Base-by-base conservation (phyloP, 1,140 invertebrate species). In the Diuraphis noxia region DNA sequence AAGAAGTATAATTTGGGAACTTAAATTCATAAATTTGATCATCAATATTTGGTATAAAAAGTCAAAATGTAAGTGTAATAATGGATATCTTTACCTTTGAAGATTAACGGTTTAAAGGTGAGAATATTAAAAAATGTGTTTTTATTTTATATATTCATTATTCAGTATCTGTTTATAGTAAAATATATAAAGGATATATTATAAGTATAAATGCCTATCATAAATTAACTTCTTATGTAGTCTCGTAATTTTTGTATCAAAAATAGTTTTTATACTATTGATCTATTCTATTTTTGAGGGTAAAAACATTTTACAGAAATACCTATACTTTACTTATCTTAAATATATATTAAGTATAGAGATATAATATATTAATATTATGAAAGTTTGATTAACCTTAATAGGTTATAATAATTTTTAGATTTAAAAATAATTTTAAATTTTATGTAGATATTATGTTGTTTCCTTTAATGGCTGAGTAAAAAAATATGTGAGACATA, bases 51-150 rank as follows among this genome's bases (percentile, higher is more conserved):
- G 40, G 46, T 23, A 52, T 19, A 85, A 85, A 46, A 36, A 85
- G 49, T 30, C 21, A 56, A 56, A 87, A 87, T 87, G 49, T 87
- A 56, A 87, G 25, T 25, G 23, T 36, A 38, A 56, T 87, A 21
- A 87, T 38, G 46, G 19, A 21, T 52, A 85, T 49, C n/a, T 85
- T n/a, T 46, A 85, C 9, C 36, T 38, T 40, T 56, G 23, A 56
- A 38, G 9, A 87, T 87, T 56, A 86, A 86, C 23, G 21, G 84
- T 23, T 56, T 56, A 87, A 25, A 87, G 49, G 85, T 87, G 38
- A 87, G 85, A 56, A 4, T 56, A 56, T 87, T 56, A 9, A 87
- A 38, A 81, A 81, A 81, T 38, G 0, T 79, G 7, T 52, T 63
- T 10, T 30, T 30, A 30, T 63, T 72, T 17, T 72, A n/a, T 17